Conservation (phyloP, 2,113 vertebrate genomes). For the Ciconia stormi region DNA sequence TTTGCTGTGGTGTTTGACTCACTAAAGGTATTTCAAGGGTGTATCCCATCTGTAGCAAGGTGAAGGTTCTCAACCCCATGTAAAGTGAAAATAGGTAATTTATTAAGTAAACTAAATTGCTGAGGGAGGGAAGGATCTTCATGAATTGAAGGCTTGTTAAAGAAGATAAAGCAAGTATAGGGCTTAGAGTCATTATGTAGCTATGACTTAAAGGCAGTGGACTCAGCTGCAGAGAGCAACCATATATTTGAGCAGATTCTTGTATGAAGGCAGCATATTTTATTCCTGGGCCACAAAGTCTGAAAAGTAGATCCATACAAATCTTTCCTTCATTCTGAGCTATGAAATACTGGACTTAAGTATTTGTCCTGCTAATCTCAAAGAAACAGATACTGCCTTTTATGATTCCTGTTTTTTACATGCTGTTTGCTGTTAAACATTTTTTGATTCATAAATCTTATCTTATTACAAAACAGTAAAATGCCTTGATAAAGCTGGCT, state of each 20-base stretch:
- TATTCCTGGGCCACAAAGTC: not conserved
- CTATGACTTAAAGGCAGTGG: not conserved
- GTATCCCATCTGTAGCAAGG: not conserved
- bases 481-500: not conserved
- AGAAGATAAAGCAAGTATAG: not conserved
- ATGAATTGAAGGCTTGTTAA: not conserved
- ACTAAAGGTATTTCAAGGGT: not conserved
- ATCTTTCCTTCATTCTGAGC: not conserved
- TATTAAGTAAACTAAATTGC: not conserved
- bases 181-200: not conserved
- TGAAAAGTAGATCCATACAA: not conserved
- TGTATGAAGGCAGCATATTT: not conserved
- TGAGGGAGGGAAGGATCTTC: not conserved
- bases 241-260: not conserved
- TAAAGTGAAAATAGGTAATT: slow-evolving; percentile 6
- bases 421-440: not conserved
- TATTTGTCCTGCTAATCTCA: not conserved
- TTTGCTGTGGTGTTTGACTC: not conserved
- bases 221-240: not conserved
- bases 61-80: not conserved
- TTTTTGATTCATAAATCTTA: not conserved
- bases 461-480: not conserved
- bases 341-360: not conserved
- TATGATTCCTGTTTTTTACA: not conserved
- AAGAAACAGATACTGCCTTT: not conserved